A percentile compares a stretch with the other conserved stretches of the same genome.
phyloP scores from a whole-genome alignment of 37 sponge, comb jelly and placozoan species.

The Lycopodina hypogea region DNA sequence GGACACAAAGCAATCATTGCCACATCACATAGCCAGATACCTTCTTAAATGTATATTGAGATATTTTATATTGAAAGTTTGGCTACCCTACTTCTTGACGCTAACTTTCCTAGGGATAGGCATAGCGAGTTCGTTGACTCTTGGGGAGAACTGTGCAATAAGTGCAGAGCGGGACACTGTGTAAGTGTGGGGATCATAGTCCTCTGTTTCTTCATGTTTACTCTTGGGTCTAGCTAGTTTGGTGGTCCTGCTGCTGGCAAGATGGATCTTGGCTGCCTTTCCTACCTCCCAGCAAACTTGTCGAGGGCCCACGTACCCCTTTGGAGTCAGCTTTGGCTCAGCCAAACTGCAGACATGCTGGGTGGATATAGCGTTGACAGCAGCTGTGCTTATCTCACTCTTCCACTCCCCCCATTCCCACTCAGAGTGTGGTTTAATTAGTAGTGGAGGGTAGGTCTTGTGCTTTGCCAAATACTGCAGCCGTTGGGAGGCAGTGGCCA shows the following conservation, averaged over 20 bases:
- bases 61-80: too few relatives aligned
- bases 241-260: slow-evolving; percentile 53
- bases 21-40: too few relatives aligned
- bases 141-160: slow-evolving; percentile 59
- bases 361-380: slow-evolving; percentile 47
- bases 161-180: slow-evolving; percentile 70
- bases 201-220: slow-evolving; percentile 38
- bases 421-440: slow-evolving; percentile 50
- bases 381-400: slow-evolving; percentile 38
- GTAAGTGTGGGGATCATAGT: slow-evolving; percentile 76
- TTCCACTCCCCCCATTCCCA: slow-evolving; percentile 85
- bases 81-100: background rate
- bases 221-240: slow-evolving; percentile 66
- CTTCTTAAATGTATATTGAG: too few relatives aligned
- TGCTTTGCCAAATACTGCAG: slow-evolving; percentile 34
- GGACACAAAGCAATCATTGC: too few relatives aligned
- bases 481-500: slow-evolving; percentile 26
- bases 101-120: slow-evolving; percentile 69
- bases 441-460: slow-evolving; percentile 60
- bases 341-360: slow-evolving; percentile 41
- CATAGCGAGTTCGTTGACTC: slow-evolving; percentile 58
- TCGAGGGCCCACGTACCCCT: slow-evolving; percentile 30
- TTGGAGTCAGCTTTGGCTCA: slow-evolving; percentile 35
- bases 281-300: slow-evolving; percentile 57
- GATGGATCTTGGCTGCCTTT: slow-evolving; percentile 24